Percentiles rank a stretch among this genome's conserved stretches.
phyloP scores from a whole-genome alignment of 2,797 vertebrate species.

The Accipiter badius region DNA sequence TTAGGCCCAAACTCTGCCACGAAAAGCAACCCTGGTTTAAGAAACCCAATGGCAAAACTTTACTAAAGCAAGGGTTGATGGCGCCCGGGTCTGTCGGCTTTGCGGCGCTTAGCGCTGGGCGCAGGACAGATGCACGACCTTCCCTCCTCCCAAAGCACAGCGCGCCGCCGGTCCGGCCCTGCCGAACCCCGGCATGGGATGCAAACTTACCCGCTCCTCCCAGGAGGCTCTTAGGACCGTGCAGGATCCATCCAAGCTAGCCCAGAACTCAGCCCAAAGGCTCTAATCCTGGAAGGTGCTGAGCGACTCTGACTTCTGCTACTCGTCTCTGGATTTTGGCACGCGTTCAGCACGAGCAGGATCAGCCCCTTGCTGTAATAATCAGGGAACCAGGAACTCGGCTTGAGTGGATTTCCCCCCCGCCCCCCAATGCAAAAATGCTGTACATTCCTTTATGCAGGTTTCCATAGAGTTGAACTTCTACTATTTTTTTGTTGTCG shows the following conservation, averaged over 20 bases:
- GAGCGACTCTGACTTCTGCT: neutral
- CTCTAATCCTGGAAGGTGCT: constrained; percentile 32
- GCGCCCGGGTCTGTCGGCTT: neutral
- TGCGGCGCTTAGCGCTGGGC: neutral
- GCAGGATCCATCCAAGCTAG: neutral
- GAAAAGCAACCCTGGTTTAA: neutral
- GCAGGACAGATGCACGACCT: neutral
- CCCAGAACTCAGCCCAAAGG: neutral
- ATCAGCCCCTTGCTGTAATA: constrained; percentile 28
- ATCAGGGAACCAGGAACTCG: constrained; percentile 22
- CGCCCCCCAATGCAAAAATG: constrained; percentile 59
- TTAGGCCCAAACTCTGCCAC: neutral
- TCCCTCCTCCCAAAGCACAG: neutral
- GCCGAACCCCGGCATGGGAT: neutral
- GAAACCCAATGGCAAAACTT: neutral
- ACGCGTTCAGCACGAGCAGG: neutral
- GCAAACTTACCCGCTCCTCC: neutral
- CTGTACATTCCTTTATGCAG: constrained; percentile 72
- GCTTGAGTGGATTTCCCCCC: constrained; percentile 26
- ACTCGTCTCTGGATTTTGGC: neutral
- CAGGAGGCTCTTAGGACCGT: neutral
- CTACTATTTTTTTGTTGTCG: constrained; percentile 47
- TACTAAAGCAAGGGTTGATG: neutral
- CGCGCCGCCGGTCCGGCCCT: neutral
- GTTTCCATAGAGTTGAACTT: constrained; percentile 75